A percentile compares a stretch with the other conserved stretches of the same genome.
phyloP scores from a whole-genome alignment of 2,888 invertebrate genomes.

The Ceriagrion tenellum region DNA sequence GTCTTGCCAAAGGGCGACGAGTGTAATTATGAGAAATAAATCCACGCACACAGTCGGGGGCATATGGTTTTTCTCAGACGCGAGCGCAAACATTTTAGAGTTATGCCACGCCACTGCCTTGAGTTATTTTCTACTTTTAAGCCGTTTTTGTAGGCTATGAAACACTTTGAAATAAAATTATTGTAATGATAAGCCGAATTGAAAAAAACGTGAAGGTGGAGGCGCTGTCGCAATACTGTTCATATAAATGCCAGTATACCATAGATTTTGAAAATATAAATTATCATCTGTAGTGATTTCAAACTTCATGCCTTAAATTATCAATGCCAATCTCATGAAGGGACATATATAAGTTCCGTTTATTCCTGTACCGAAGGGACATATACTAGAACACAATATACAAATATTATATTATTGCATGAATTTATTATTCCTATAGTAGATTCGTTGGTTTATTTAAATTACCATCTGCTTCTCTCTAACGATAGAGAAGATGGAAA shows the following conservation, averaged over 20 bases:
- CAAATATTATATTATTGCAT: too few species aligned
- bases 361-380: too few species aligned
- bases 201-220: slow-evolving; percentile 1
- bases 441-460: too few species aligned
- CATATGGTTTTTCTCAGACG: neutral
- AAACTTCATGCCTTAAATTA: too few species aligned
- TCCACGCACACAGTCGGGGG: neutral
- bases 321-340: too few species aligned
- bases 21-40: slow-evolving; percentile 55
- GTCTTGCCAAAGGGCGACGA: neutral
- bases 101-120: neutral
- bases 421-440: too few species aligned
- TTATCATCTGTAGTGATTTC: neutral
- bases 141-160: neutral
- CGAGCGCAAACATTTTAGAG: slow-evolving; percentile 19
- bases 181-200: neutral
- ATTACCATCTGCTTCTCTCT: neutral
- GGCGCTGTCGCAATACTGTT: neutral
- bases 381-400: too few species aligned
- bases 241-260: neutral
- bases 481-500: neutral
- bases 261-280: neutral
- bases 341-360: too few species aligned
- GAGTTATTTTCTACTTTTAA: slow-evolving; percentile 19
- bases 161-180: neutral